Base-by-base conservation (phyloP, 2,113 vertebrate species). In the Penelope pileata region DNA sequence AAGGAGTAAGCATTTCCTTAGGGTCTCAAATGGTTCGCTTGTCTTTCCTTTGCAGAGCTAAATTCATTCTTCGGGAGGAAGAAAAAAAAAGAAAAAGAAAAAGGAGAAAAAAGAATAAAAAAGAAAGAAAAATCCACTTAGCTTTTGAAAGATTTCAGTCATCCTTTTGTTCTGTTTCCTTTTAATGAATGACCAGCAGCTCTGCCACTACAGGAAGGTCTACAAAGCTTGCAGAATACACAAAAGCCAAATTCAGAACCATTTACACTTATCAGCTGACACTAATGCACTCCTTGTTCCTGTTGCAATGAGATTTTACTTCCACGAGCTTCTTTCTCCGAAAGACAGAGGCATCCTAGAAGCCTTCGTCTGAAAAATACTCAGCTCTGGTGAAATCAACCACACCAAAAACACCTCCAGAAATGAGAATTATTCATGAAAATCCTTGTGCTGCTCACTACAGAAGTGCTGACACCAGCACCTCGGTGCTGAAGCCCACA, bases 1-100 rank as follows among this genome's bases (percentile, higher is more conserved):
- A 86, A 94, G 89, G 63, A 91, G 88, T 75, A 73, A 94, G 93
- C 74, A 90, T 88, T 90, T 96, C 94, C 78, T 96, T 30, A 21
- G 84, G 85, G 73, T 42, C 90, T 83, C 77, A 78, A 73, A 10
- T 36, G 63, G 51, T 50, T 91, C 77, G 10, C 48, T 93, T 0
- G 0, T 59, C 48, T 66, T 82, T 76, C 50, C 47, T 51, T 86
- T 68, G 76, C 51, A 68, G 30, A 91, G 50, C 2, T 8, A 88
- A 83, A 91, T 67, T 27, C 12, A 6, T 86, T 70, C 88, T 60
- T 43, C 3, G 29, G 53, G 3, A 30, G 21, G 21, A 32, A 58
- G 34, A 26, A 12, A 56, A 58, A 69, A 24, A 21, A 24, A 13
- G 29, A 19, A 59, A 30, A 17, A 40, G 22, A 21, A 54, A 40